Evolutionary conservation across 2,888 invertebrate species (phyloP), one percentile per base, ranked within the genome.

Genomic region (Camptogramma bilineatum): DNA sequence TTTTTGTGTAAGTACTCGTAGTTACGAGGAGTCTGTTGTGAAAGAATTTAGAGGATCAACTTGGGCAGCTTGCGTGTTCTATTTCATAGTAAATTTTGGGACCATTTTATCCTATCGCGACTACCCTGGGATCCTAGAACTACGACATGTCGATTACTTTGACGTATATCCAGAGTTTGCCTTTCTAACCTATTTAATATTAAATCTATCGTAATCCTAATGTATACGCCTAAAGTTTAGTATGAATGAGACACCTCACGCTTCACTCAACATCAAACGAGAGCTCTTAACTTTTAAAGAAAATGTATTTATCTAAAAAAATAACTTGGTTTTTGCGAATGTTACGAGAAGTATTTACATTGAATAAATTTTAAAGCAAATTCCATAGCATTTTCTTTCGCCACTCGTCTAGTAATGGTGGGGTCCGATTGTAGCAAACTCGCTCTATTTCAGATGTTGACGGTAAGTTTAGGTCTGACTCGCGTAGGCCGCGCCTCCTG

Each of bases 371-470:
- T 88, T 90, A 78, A 89, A 89, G 88, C 90, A 89, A 88, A 90
- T 83, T 84, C 85, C 86, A 81, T 87, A 88, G 89, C 82, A 87
- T 91, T 91, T 90, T 89, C 76, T 84, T 89, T 91, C 79, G 85
- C 79, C 84, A 83, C 78, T 82, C 79, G 82, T 82, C 74, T 80
- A 56, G 75, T 82, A 81, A 83, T 89, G 85, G 84, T 88, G 90
- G 90, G 86, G 90, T 86, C 85, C 86, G 79, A 81, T 85, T 85
- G 83, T 87, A 72, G 88, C 80, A 81, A 82, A 83, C 83, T 82
- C 88, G 85, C 88, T 92, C 91, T 91, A 89, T 93, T 92, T 90
- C 92, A 92, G 93, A 93, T 92, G 91, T 90, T 93, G 87, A 92
- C 93, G 92, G 93, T 93, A 92, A 92, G 93, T 92, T 76, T 89